Evolutionary conservation across 2,888 invertebrate species (phyloP), one percentile per base, ranked within the genome.

Genomic region (Globia sparganii): DNA sequence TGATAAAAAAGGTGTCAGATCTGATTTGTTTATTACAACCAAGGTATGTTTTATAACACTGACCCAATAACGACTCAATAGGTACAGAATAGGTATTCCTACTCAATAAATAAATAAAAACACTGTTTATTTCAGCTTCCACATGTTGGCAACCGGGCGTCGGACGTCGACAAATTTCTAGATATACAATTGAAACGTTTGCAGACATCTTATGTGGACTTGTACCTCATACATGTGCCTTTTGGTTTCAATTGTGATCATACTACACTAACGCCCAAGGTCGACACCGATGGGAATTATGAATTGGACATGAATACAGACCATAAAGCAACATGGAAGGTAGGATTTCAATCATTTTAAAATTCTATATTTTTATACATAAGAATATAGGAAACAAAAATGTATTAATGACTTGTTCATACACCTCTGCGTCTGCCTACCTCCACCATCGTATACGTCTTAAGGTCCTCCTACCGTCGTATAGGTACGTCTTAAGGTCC

Each of bases 151-250:
- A 98, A 98, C 91, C 96, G 98, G 72, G 97, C 97, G 2, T 95
- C 96, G 0, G 97, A 97, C 84, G 98, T 98, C 0, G 97, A 97
- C 84, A 97, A 97, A 84, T 98, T 97, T 90, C 91, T 98, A 49
- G 96, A 97, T 67, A 90, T 97, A 77, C 98, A 98, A 9, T 93
- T 98, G 64, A 90, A 96, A 72, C 97, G 96, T 62, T 93, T 98
- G 72, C 97, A 97, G 83, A 91, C 98, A 83, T 97, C 97, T 81
- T 98, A 98, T 91, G 95, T 98, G 4, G 98, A 99, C 89, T 96
- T 98, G 85, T 98, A 98, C 91, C 96, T 98, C 46, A 97, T 98
- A 78, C 98, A 99, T 90, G 97, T 97, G 93, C 98, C 98, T 0
- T 97, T 98, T 89, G 97, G 97, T 11, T 97, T 98, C 87, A 91